Base-by-base conservation (phyloP, 2,797 vertebrate genomes). In the Allobates femoralis region DNA sequence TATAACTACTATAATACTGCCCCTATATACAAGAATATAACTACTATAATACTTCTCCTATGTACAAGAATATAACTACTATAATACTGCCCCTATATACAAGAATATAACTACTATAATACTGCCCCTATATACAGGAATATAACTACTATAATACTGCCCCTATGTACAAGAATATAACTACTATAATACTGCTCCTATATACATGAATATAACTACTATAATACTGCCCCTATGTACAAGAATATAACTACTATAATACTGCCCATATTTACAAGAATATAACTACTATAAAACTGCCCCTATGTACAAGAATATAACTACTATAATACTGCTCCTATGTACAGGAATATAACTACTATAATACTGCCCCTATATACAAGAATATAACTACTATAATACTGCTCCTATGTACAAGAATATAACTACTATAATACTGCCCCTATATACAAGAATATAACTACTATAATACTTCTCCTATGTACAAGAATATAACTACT, bases 371-470 rank as follows among this genome's bases (percentile, higher is more conserved):
- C 5, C 66, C 66, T 69, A 34, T 69, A 11, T 69, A 37, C 66
- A 34, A 69, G 66, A 69, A 69, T 69, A 69, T 69, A 69, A 69
- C 66, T 69, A 69, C 66, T 69, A 69, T 69, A 69, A 69, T 69
- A 69, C 66, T 69, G 66, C 66, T 12, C 66, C 30, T 69, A 69
- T 69, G 18, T 69, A 69, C 66, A 69, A 12, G 66, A 69, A 69
- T 69, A 69, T 69, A 69, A 69, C 66, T 69, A 69, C 66, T 69
- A 69, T 69, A 71, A 71, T 71, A 71, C 67, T 71, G 34, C 67
- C 56, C 60, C 60, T 64, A 64, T 64, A 16, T 30, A 64, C 60
- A 64, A 26, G 58, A 60, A 60, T 60, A 60, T 60, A 60, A 60
- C 58, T 26, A 62, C 26, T 62, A 62, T 62, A 62, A 62, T 62